Evolutionary conservation across 2,888 invertebrate species (phyloP), one percentile per base, ranked within the genome.

Genomic region (Brachyopa scutellaris): DNA sequence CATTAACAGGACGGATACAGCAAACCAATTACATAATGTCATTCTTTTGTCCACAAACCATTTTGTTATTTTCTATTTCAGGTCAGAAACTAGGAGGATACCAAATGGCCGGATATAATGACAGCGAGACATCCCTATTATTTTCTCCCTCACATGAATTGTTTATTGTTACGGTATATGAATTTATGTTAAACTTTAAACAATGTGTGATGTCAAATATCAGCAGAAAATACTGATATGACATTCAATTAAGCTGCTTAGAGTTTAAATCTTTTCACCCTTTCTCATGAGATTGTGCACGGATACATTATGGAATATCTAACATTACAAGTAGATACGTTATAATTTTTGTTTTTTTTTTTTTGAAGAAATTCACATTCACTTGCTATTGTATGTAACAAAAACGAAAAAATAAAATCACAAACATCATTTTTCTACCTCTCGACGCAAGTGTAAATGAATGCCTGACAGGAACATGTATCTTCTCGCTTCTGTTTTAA

Each of bases 1-100:
- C 13, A 53, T 45, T 51, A 51, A n/a, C 73, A 59, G 79, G 79
- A 73, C 66, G 66, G 73, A 67, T 53, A 67, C 55, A 31, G 61
- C 73, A 79, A 79, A 73, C 72, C 73, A 67, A 79, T 66, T 72
- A 79, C 61, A 67, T 66, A 64, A 79, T 66, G 47, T 67, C 53
- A 38, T 51, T 67, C 53, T 7, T 11, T 51, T 57, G 19, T 59
- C 15, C 40, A 13, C n/a, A 19, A 19, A n/a, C n/a, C 13, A 11
- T 47, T 36, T 78, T 78, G 45, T 73, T 53, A 45, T 53, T 38
- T 42, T 17, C 67, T 36, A 47, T 59, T 55, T 61, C 42, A 40
- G 73, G 53, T 59, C 45, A 21, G 15, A 59, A 19, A 31, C 6
- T 45, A 29, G n/a, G 21, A 38, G 33, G 36, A 69, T 51, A 33